phyloP scores from a whole-genome alignment of 2,888 invertebrate species.

The Colostygia pectinataria region DNA sequence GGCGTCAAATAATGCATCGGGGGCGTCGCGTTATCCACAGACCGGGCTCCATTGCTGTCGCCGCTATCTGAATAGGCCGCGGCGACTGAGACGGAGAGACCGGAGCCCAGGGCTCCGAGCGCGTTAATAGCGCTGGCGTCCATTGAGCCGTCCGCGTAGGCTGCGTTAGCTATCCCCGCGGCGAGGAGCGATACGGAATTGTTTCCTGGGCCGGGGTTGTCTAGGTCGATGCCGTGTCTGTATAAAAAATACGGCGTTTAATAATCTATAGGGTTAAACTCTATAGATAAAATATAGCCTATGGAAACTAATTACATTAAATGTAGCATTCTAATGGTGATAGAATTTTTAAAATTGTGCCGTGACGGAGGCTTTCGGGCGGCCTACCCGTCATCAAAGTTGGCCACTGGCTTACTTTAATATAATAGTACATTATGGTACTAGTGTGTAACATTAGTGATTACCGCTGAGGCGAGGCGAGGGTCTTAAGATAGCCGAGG shows the following conservation, averaged over 20 bases:
- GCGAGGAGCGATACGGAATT: conserved; percentile 90
- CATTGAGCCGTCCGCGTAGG: conserved; percentile 81
- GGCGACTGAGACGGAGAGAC: conserved; percentile 85
- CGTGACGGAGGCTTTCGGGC: too few relatives aligned
- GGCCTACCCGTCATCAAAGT: too few relatives aligned
- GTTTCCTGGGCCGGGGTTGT: conserved; percentile 93
- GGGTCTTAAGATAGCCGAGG: too few relatives aligned
- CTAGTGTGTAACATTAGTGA: too few relatives aligned
- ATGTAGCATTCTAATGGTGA: too few relatives aligned
- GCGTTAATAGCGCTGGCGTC: conserved; percentile 78
- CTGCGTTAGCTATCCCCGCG: conserved; percentile 84
- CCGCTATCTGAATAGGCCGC: conserved; percentile 93
- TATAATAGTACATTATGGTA: too few relatives aligned
- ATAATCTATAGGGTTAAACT: too few relatives aligned
- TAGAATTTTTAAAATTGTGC: too few relatives aligned
- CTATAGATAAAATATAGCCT: too few relatives aligned
- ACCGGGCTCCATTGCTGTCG: conserved; percentile 90
- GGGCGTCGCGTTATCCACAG: conserved; percentile 93
- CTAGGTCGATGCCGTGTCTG: conserved; percentile 94
- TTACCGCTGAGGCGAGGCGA: too few relatives aligned
- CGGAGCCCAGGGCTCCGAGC: conserved; percentile 83
- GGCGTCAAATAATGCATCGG: conserved; percentile 96
- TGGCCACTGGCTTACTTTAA: too few relatives aligned
- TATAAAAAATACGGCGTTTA: conserved; percentile 9
- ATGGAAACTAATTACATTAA: too few relatives aligned